Percentiles rank a stretch among this genome's conserved stretches.
These are phyloP conservation scores for Epizoanthus stellaris DNA, from an alignment of 92 coral and sea anemone genomes.

Conservation along the genomic window DNA sequence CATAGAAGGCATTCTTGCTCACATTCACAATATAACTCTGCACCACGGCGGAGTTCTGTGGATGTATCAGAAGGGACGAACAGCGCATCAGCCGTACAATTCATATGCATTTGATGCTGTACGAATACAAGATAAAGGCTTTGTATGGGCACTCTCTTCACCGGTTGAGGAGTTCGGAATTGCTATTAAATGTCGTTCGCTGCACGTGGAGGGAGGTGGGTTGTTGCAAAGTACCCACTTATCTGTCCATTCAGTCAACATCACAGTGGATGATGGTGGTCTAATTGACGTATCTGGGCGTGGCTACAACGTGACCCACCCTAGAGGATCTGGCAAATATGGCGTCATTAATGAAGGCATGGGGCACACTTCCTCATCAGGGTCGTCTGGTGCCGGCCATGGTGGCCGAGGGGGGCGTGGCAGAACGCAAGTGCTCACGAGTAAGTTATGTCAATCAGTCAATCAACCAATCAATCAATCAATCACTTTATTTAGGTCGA, in stretches of 20 bases:
- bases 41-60: constrained; percentile 77
- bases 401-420: constrained; percentile 82
- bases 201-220: constrained; percentile 73
- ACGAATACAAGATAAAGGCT: constrained; percentile 65
- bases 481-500: too few species aligned
- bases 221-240: constrained; percentile 63
- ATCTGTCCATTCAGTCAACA: constrained; percentile 61
- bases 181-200: constrained; percentile 45
- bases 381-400: constrained; percentile 81
- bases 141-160: constrained; percentile 59
- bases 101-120: constrained; percentile 65
- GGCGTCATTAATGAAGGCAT: constrained; percentile 69
- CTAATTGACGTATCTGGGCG: constrained; percentile 51
- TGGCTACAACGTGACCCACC: constrained; percentile 70
- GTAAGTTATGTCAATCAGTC: background rate
- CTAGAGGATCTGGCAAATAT: constrained; percentile 39
- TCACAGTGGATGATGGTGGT: constrained; percentile 80
- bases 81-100: constrained; percentile 65
- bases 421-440: background rate
- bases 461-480: too few species aligned
- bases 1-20: constrained; percentile 68
- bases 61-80: constrained; percentile 73
- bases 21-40: constrained; percentile 70
- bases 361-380: constrained; percentile 48
- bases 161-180: constrained; percentile 63